A percentile compares a stretch with the other conserved stretches of the same genome.
Evolutionary conservation across 2,113 vertebrate genomes (phyloP).

Genomic region (Ursus arctos): DNA sequence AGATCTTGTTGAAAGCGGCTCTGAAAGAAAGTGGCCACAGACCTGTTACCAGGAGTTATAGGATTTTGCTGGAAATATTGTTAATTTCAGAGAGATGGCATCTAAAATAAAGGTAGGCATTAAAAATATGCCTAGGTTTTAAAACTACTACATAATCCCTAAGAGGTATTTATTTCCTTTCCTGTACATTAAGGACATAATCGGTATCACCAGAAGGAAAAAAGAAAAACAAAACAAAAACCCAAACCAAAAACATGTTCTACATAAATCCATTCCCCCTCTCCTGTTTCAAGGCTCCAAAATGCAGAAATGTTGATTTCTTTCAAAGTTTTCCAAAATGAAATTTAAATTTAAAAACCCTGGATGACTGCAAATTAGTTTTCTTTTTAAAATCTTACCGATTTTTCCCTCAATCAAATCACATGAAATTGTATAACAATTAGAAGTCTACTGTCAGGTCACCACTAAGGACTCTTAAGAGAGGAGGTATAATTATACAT

Average conservation of each 20-base stretch:
- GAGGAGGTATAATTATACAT: constrained; percentile 47
- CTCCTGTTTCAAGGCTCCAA: neutral
- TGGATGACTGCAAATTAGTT: neutral
- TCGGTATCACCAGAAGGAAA: neutral
- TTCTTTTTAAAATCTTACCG: neutral
- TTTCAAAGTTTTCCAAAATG: constrained; percentile 20
- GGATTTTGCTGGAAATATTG: neutral
- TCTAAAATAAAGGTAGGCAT: neutral
- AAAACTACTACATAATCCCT: neutral
- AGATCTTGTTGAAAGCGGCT: neutral
- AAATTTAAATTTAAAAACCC: neutral
- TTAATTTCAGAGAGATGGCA: neutral
- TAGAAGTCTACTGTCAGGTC: neutral
- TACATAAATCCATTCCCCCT: neutral
- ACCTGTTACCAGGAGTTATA: neutral
- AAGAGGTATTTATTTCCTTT: neutral
- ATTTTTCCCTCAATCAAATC: neutral
- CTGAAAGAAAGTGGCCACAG: neutral
- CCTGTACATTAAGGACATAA: neutral
- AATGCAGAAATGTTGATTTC: neutral
- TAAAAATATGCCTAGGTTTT: neutral
- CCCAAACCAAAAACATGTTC: neutral
- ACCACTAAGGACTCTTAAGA: constrained; percentile 48
- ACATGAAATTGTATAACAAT: neutral
- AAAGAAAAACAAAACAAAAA: too few species aligned